Base-by-base conservation (phyloP, 2,888 invertebrate genomes). In the Mythimna impura region DNA sequence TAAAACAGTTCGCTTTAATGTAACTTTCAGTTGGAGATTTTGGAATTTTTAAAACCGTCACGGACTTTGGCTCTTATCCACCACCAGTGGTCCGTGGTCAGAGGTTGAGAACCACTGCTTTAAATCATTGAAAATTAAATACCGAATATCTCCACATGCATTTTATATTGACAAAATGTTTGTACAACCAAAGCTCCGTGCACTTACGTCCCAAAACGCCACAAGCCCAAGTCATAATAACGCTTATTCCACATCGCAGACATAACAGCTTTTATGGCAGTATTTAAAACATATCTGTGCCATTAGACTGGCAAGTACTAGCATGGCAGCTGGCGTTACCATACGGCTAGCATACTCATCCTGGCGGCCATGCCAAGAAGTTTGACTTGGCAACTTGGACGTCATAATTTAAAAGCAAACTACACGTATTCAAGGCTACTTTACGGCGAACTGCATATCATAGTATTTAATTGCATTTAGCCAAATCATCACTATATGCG, bases 311-410 rank as follows among this genome's bases (percentile, higher is more conserved):
- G 50, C 55, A 36, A 52, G 34, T 47, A 58, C 40, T 57, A 20
- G 54, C 40, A 55, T 20, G 57, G 69, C 82, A 78, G 71, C 70
- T 73, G 71, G 66, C 55, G 36, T 22, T 36, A 52, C 57, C 61
- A 62, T 68, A 64, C 40, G 60, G 62, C 65, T 64, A n/a, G 61
- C 50, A 66, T 62, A 30, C 61, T 58, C 52, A 25, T 34, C 71
- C 54, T 62, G 50, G 36, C 17, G 47, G 20, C n/a, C 57, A 55
- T 82, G 81, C 82, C 84, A 83, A 84, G 71, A 78, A 67, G 70
- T 72, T 73, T 69, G 47, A 58, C 74, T 30, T 30, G 52, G 50
- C 34, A 61, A 69, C 65, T 68, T 78, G 58, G 57, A 40, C 25
- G 30, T 25, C 47, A 66, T 57, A 80, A 25, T 58, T 73, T 55